Conservation (phyloP, 2,113 vertebrate species). For the Erythrocercus mccallii region DNA sequence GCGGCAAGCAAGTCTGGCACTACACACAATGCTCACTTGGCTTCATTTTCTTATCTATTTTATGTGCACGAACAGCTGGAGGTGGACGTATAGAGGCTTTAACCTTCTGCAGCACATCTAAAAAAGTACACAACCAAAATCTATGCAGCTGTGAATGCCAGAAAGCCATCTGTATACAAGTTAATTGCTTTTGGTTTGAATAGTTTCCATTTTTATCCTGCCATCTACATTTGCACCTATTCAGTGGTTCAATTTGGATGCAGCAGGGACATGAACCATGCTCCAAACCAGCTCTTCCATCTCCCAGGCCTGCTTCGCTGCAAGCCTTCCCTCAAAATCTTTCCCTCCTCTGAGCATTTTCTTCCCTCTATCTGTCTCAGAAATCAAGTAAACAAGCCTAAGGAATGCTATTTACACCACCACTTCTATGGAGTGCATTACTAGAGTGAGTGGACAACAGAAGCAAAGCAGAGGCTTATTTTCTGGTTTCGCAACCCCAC, state of each 20-base stretch:
- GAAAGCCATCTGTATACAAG: conserved; percentile 56
- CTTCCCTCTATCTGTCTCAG: neutral
- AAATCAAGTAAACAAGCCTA: neutral
- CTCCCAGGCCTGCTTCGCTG: neutral
- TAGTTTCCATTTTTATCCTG: conserved; percentile 25
- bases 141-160: conserved; percentile 20
- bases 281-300: neutral
- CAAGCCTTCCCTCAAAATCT: neutral
- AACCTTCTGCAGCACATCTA: conserved; percentile 10
- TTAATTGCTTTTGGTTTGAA: conserved; percentile 29
- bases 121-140: conserved; percentile 40
- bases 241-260: neutral
- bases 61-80: conserved; percentile 49
- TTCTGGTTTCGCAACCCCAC: neutral
- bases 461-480: neutral
- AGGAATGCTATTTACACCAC: neutral
- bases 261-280: neutral
- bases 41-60: conserved; percentile 52
- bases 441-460: neutral
- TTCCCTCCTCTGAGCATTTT: neutral
- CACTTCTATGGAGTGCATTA: neutral
- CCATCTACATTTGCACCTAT: conserved; percentile 32
- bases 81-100: neutral
- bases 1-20: neutral
- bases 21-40: conserved; percentile 17